phyloP scores from a whole-genome alignment of 2,113 vertebrate species.

The Rhinogobius similis region DNA sequence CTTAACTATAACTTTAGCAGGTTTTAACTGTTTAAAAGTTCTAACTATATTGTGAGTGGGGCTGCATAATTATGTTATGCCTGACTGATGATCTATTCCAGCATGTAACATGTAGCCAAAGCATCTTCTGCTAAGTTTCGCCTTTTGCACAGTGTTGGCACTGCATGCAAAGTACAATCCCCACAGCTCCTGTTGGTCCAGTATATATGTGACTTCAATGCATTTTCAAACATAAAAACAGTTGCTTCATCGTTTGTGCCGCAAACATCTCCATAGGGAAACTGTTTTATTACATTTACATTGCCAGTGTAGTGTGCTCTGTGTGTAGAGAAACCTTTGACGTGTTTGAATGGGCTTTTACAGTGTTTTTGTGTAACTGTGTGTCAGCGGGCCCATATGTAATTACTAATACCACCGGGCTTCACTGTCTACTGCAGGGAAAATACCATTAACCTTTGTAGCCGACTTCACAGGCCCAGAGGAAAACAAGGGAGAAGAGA shows the following conservation, averaged over 20 bases:
- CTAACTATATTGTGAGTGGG: too few species aligned
- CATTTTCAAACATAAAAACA: neutral
- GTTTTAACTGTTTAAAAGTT: too few species aligned
- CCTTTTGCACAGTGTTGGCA: neutral
- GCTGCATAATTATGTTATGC: too few species aligned
- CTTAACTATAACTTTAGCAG: too few species aligned
- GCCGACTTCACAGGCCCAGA: slow-evolving; percentile 37
- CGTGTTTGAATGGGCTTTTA: slow-evolving; percentile 9
- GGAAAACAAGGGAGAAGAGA: neutral
- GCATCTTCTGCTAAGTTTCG: neutral
- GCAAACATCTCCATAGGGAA: neutral
- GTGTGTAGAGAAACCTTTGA: neutral
- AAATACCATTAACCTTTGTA: slow-evolving; percentile 63
- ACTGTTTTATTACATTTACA: slow-evolving; percentile 2
- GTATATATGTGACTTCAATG: neutral
- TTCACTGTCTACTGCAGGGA: slow-evolving; percentile 44
- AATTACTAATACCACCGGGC: slow-evolving; percentile 50
- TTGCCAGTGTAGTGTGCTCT: neutral
- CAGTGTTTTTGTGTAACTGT: slow-evolving; percentile 8
- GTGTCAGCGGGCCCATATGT: slow-evolving; percentile 34
- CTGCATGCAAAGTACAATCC: neutral
- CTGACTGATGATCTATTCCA: neutral
- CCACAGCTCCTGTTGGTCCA: neutral
- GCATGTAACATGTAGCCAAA: neutral
- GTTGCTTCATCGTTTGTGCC: neutral